A percentile compares a stretch with the other conserved stretches of the same genome.
These are phyloP conservation scores for Pocota personata DNA, from an alignment of 2,888 invertebrate genomes.

Conservation along the genomic window DNA sequence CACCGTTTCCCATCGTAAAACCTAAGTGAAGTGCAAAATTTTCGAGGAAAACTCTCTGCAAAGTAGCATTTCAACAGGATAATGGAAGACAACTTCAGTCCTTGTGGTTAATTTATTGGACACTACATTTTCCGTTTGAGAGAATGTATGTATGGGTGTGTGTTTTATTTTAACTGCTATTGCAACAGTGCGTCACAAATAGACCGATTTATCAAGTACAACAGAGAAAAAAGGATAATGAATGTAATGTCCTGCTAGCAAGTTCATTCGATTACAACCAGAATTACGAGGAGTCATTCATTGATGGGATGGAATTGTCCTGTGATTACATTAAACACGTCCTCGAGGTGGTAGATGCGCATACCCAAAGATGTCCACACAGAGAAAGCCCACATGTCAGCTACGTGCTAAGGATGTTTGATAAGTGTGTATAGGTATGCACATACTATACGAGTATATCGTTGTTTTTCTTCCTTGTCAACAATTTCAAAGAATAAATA, in stretches of 20 bases:
- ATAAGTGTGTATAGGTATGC: slow-evolving; percentile 46
- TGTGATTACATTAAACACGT: slow-evolving; percentile 64
- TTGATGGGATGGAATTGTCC: slow-evolving; percentile 56
- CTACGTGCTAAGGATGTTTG: slow-evolving; percentile 65
- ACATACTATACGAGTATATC: too few species aligned
- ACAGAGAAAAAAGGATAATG: slow-evolving; percentile 46
- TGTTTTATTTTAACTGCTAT: slow-evolving; percentile 20
- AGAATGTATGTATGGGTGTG: background rate
- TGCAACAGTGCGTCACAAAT: slow-evolving; percentile 66
- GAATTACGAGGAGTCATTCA: slow-evolving; percentile 60
- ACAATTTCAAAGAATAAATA: slow-evolving; percentile 58
- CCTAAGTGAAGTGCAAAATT: slow-evolving; percentile 43
- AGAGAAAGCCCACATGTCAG: slow-evolving; percentile 46
- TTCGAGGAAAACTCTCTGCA: slow-evolving; percentile 45
- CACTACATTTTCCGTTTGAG: slow-evolving; percentile 26
- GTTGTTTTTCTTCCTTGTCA: slow-evolving; percentile 29
- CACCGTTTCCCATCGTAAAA: slow-evolving; percentile 63
- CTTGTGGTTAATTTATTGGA: slow-evolving; percentile 70
- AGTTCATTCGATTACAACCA: slow-evolving; percentile 56
- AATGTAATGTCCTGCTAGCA: slow-evolving; percentile 48
- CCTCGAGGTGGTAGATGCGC: background rate
- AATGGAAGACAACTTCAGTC: slow-evolving; percentile 68
- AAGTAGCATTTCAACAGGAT: slow-evolving; percentile 65
- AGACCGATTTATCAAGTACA: slow-evolving; percentile 65
- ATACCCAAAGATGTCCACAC: slow-evolving; percentile 24